These are phyloP conservation scores for Brachionus manjavacas DNA, from an alignment of 1,140 invertebrate species.

Conservation along the genomic window DNA sequence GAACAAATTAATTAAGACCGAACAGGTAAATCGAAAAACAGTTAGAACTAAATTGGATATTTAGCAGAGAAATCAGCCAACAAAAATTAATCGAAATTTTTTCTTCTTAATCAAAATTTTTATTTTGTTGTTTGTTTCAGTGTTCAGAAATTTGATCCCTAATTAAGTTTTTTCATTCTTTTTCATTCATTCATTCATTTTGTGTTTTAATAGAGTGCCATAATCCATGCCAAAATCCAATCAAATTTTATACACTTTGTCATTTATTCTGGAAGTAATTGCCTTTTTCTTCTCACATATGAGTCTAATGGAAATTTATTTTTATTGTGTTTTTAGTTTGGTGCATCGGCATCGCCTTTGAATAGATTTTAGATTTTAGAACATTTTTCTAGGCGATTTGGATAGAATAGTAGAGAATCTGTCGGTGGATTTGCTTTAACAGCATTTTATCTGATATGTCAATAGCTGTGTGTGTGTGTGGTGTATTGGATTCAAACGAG, in stretches of 20 bases:
- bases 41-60: slow-evolving; percentile 28
- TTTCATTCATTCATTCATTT: not conserved
- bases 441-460: slow-evolving; percentile 17
- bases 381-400: not conserved
- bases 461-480: not conserved
- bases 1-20: slow-evolving; percentile 33
- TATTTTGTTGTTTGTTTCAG: not conserved
- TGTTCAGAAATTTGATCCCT: slow-evolving; percentile 14
- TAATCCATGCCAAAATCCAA: slow-evolving; percentile 15
- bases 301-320: not conserved
- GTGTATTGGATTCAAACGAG: not conserved
- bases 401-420: not conserved
- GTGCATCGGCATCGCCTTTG: not conserved
- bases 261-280: slow-evolving; percentile 36
- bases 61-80: slow-evolving; percentile 19
- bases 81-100: slow-evolving; percentile 1
- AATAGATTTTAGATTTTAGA: not conserved
- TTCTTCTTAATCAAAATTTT: not conserved
- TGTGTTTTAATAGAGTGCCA: slow-evolving; percentile 25
- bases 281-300: not conserved
- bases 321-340: not conserved
- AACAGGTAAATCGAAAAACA: slow-evolving; percentile 4
- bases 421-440: not conserved
- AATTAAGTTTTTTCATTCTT: not conserved
- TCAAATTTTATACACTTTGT: slow-evolving; percentile 28